Base-by-base conservation (phyloP, 2,113 vertebrate species). In the Paramisgurnus dabryanus region DNA sequence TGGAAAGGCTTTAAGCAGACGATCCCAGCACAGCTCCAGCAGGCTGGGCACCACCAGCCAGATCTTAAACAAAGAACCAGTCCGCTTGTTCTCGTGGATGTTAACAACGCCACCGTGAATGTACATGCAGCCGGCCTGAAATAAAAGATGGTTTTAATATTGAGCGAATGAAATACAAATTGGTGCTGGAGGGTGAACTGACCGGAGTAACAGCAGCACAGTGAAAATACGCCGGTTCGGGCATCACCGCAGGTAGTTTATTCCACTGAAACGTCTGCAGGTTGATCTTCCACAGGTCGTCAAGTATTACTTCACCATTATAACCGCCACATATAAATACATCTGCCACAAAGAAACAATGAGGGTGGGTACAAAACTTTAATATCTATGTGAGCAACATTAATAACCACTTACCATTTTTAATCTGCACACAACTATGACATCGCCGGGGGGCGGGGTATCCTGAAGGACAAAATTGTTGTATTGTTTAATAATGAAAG, bases 361-460 rank as follows among this genome's bases (percentile, higher is more conserved):
- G 74, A 78, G 17, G 45, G n/a, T 11, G 5, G 17, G 27, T 41
- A 55, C 6, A 53, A 4, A 10, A 5, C 3, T 6, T 71, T 9
- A 6, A n/a, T 40, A 10, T 57, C 49, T 57, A 47, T 1, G 0
- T 7, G 27, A 34, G 27, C 4, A 18, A 7, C 11, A 41, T 61
- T 10, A 57, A 61, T 7, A 22, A 9, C 12, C 0, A 12, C 93
- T 94, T 92, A 99, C 98, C 95, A 22, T 94, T 95, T 90, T 94
- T 94, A 79, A 99, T 98, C 89, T 99, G 98, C 78, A 99, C 97
- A 85, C 96, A 99, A 87, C 98, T 99, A 83, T 99, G 98, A 89
- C 98, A 99, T 85, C 97, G 94, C 85, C 97, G 92, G 34, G 97
- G 96, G 86, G 97, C 97, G 65, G 97, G 97, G 84, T 96, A 99